Percentiles rank a stretch among this genome's conserved stretches.
These are phyloP conservation scores for Hydrolagus affinis DNA, from an alignment of 2,113 vertebrate genomes.

Conservation along the genomic window DNA sequence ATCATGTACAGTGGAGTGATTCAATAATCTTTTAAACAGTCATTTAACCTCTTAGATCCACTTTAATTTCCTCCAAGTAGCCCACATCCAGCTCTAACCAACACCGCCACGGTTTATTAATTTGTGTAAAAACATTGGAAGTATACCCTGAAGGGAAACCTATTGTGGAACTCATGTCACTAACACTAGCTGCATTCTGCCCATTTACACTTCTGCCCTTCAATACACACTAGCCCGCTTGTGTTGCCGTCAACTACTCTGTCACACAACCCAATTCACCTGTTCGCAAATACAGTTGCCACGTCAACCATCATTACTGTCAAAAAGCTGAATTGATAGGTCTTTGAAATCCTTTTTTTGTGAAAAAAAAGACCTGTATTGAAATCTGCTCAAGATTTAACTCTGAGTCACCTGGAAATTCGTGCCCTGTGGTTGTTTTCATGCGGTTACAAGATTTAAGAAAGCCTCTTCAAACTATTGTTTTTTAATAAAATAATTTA, in stretches of 20 bases:
- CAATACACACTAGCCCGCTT: not conserved
- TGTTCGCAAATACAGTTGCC: not conserved
- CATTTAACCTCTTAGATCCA: not conserved
- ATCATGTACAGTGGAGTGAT: not conserved
- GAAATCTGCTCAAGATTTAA: not conserved
- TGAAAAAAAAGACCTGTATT: not conserved
- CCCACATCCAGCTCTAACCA: no score
- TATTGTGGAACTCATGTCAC: not conserved
- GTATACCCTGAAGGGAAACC: not conserved
- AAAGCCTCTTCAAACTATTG: not conserved
- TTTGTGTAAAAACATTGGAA: not conserved
- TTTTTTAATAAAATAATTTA: not conserved
- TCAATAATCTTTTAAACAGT: not conserved
- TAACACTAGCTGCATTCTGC: not conserved
- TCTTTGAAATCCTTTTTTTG: not conserved
- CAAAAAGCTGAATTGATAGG: not conserved
- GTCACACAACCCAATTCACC: conserved; percentile 12
- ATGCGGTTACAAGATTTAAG: not conserved
- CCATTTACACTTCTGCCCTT: not conserved
- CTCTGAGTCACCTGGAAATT: not conserved
- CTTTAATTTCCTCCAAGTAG: not conserved
- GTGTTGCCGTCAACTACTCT: not conserved
- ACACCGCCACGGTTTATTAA: not conserved
- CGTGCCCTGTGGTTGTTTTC: not conserved
- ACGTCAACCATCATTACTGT: not conserved